These are phyloP conservation scores for Neoascia interrupta DNA, from an alignment of 2,888 invertebrate genomes.

Conservation along the genomic window DNA sequence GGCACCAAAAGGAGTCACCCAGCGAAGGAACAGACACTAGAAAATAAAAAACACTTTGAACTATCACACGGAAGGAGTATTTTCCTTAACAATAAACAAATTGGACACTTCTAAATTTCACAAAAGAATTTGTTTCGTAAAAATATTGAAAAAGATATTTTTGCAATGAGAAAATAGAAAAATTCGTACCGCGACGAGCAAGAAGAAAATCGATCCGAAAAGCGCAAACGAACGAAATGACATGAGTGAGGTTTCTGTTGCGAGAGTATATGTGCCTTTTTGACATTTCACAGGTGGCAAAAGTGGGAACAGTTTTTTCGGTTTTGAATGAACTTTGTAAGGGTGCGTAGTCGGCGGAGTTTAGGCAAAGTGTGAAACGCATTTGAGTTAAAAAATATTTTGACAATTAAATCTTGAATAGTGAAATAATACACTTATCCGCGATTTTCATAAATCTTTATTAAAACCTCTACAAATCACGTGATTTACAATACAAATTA, in stretches of 20 bases:
- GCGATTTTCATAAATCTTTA: too few species aligned
- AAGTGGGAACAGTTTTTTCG: constrained; percentile 21
- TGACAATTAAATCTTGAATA: too few species aligned
- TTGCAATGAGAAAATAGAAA: background rate
- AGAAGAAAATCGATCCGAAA: constrained; percentile 34
- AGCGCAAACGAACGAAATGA: constrained; percentile 12
- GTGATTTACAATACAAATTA: too few species aligned
- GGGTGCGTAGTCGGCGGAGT: constrained; percentile 11
- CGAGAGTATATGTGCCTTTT: constrained; percentile 19
- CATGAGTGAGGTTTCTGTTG: constrained; percentile 26
- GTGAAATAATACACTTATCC: too few species aligned
- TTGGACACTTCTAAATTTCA: too few species aligned
- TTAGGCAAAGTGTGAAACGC: too few species aligned
- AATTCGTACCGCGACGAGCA: background rate
- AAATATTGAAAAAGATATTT: too few species aligned
- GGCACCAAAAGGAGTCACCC: constrained; percentile 31
- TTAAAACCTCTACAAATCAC: too few species aligned
- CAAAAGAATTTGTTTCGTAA: too few species aligned
- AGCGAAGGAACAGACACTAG: background rate
- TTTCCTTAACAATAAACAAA: too few species aligned
- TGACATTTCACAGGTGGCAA: constrained; percentile 23
- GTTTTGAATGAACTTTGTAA: background rate
- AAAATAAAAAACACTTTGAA: constrained; percentile 47
- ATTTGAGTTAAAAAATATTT: too few species aligned
- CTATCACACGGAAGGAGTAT: too few species aligned